A percentile compares a stretch with the other conserved stretches of the same genome.
Evolutionary conservation across 2,888 invertebrate species (phyloP).

Genomic region (Drosophila aldrichi): DNA sequence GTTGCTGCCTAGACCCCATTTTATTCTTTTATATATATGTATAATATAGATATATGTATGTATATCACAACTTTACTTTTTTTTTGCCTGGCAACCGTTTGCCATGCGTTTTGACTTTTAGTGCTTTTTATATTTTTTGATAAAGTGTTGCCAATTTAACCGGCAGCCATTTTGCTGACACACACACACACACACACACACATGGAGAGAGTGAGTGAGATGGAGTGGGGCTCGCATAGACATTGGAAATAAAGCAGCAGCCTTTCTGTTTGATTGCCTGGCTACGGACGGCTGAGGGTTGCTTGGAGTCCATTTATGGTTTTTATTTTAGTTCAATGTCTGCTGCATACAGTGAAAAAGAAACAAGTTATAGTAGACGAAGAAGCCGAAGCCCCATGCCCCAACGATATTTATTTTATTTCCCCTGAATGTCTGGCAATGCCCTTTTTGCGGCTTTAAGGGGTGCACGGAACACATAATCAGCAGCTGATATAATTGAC

Average conservation of each 20-base stretch:
- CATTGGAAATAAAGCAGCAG: constrained; percentile 61
- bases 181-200: constrained; percentile 37
- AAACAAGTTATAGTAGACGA: background rate
- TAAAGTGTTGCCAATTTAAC: constrained; percentile 80
- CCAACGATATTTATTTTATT: constrained; percentile 51
- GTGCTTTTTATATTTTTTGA: constrained; percentile 79
- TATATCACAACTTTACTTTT: constrained; percentile 9
- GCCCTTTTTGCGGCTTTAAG: constrained; percentile 62
- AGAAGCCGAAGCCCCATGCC: constrained; percentile 1
- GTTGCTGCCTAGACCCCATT: constrained; percentile 31
- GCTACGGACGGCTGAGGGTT: constrained; percentile 14
- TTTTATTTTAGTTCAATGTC: constrained; percentile 71
- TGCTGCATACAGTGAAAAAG: constrained; percentile 16
- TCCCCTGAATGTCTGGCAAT: constrained; percentile 41
- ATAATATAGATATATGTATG: constrained; percentile 13
- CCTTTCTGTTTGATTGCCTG: constrained; percentile 76
- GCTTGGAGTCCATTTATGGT: constrained; percentile 55
- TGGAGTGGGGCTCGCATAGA: constrained; percentile 25
- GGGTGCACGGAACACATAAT: constrained; percentile 47
- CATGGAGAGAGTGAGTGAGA: background rate
- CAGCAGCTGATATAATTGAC: constrained; percentile 67
- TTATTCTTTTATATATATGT: constrained; percentile 25
- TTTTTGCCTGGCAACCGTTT: constrained; percentile 53
- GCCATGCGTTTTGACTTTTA: constrained; percentile 74
- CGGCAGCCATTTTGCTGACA: constrained; percentile 70